Percentiles rank a stretch among this genome's conserved stretches.
These are phyloP conservation scores for Coregonus sp. DNA, from an alignment of 2,797 vertebrate species.

Conservation along the genomic window DNA sequence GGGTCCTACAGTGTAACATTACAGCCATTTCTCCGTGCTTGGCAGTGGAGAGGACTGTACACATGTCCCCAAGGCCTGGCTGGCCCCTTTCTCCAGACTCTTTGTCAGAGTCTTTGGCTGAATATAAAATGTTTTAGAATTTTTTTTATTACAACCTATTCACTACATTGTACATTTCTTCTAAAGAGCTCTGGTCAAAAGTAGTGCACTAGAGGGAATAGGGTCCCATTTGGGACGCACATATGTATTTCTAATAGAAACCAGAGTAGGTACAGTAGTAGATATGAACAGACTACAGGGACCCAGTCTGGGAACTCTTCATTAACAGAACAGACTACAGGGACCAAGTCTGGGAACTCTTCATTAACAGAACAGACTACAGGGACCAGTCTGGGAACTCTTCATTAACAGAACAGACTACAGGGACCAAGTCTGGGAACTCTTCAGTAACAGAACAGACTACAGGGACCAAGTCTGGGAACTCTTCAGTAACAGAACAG, in stretches of 20 bases:
- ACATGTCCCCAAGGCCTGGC: neutral
- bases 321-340: neutral
- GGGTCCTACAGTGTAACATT: neutral
- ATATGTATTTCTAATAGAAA: too few relatives aligned
- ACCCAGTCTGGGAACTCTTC: slow-evolving; percentile 1
- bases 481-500: too few relatives aligned
- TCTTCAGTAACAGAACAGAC: too few relatives aligned
- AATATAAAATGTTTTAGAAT: neutral
- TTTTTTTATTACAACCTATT: too few relatives aligned
- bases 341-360: too few relatives aligned
- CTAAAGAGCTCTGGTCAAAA: neutral
- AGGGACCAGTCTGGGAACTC: too few relatives aligned
- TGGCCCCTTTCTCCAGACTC: neutral
- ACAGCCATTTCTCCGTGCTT: slow-evolving; percentile 3
- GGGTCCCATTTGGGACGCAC: neutral
- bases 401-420: too few relatives aligned
- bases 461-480: too few relatives aligned
- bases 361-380: too few relatives aligned
- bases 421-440: too few relatives aligned
- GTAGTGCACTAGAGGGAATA: neutral
- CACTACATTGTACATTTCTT: neutral
- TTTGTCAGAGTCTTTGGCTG: neutral
- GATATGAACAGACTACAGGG: neutral
- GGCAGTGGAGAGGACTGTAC: neutral
- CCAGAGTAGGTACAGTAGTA: neutral